phyloP scores from a whole-genome alignment of 2,797 vertebrate genomes.

The Aythya fuligula region DNA sequence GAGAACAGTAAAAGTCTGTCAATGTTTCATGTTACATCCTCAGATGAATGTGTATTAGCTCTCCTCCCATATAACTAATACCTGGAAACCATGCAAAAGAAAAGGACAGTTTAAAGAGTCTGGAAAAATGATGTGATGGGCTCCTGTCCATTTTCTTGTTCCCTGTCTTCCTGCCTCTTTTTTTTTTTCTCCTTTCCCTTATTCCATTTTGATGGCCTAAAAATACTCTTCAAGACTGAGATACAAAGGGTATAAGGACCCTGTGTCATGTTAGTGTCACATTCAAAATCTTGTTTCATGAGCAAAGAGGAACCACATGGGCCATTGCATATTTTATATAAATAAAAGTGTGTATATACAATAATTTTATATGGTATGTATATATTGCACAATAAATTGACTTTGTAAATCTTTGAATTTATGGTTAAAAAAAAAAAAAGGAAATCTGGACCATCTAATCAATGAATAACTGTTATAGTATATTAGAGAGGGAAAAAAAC shows the following conservation, averaged over 20 bases:
- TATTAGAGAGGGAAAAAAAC: too few relatives aligned
- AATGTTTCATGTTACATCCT: constrained; percentile 25
- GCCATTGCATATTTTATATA: background rate
- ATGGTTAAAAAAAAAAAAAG: background rate
- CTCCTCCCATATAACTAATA: constrained; percentile 2
- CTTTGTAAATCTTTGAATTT: background rate
- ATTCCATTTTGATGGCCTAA: background rate
- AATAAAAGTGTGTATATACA: background rate
- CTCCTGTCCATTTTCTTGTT: background rate
- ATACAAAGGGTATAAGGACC: background rate
- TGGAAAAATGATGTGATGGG: background rate
- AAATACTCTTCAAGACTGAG: background rate
- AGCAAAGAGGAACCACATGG: background rate
- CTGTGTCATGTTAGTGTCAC: background rate
- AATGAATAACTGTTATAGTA: background rate
- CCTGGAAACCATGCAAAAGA: background rate
- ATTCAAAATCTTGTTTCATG: background rate
- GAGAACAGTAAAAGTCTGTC: constrained; percentile 3
- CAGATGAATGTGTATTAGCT: background rate
- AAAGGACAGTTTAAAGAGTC: background rate
- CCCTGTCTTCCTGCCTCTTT: background rate
- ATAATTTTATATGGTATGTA: background rate
- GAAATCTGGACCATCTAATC: background rate
- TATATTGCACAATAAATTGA: background rate
- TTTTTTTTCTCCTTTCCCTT: background rate